Base-by-base conservation (phyloP, 1,140 invertebrate species). In the Lutraria rhynchaena region DNA sequence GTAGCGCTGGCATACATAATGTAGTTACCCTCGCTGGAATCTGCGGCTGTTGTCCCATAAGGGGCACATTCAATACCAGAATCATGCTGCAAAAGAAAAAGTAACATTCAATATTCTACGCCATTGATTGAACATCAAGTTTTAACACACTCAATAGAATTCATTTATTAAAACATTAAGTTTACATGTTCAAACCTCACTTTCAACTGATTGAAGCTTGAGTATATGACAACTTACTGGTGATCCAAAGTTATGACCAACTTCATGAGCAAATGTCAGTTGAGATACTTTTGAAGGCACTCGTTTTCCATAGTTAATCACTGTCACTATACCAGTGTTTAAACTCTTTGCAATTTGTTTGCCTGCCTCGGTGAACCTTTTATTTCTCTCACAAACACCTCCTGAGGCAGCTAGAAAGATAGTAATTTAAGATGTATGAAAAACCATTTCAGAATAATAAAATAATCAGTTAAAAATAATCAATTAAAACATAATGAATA, bases 211-310 rank as follows among this genome's bases (percentile, higher is more conserved):
- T 9, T 58, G n/a, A n/a, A n/a, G n/a, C n/a, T n/a, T n/a, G n/a
- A n/a, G n/a, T n/a, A n/a, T n/a, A n/a, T 13, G 11, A 19, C 1
- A 0, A 85, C 90, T 87, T 87, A 91, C 90, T 13, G 89, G 88
- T 57, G 98, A 99, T 69, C 99, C 99, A 93, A 99, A 99, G 93
- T 99, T 99, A 90, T 99, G 99, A 3, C 99, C 99, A 89, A 99
- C 99, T 93, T 99, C 99, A 92, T 99, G 99, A 11, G 99, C 99
- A 75, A 99, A 93, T 11, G 99, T 99, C 17, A 99, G 93, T 90
- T 99, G 98, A 7, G 98, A 99, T 22, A 99, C 99, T 96, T 97
- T 76, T 96, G 98, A 86, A 3, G 90, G 89, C 24, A 99, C 98
- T 60, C 97, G 93, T 90, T 96, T 98, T 88, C 99, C 99, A 93